Evolutionary conservation across 2,888 invertebrate species (phyloP).

Genomic region (Ceramica pisi): DNA sequence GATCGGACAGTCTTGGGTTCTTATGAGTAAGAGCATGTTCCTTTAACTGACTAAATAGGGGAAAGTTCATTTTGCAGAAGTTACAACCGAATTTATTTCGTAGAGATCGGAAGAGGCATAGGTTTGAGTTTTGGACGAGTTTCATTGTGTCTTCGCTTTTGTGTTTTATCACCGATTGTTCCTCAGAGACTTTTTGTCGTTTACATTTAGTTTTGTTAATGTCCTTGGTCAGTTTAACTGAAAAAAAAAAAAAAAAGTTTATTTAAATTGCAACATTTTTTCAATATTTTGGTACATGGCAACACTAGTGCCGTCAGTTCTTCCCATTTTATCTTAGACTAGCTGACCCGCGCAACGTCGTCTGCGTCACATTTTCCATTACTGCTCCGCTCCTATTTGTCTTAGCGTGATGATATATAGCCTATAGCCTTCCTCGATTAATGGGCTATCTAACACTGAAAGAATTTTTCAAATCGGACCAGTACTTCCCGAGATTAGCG

Average conservation of each 20-base stretch:
- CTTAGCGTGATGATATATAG: too few relatives aligned
- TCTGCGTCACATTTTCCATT: too few relatives aligned
- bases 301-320: conserved; percentile 1
- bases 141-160: conserved; percentile 74
- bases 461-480: too few relatives aligned
- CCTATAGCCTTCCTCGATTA: too few relatives aligned
- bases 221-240: conserved; percentile 27
- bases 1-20: conserved; percentile 61
- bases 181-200: conserved; percentile 8
- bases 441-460: too few relatives aligned
- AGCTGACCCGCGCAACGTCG: too few relatives aligned
- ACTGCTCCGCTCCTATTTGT: too few relatives aligned
- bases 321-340: too few relatives aligned
- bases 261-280: neutral
- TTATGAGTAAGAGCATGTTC: conserved; percentile 70
- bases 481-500: too few relatives aligned
- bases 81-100: conserved; percentile 76
- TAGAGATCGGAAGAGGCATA: conserved; percentile 76
- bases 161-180: conserved; percentile 29
- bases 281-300: neutral
- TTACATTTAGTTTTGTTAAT: neutral
- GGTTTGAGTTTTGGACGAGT: conserved; percentile 77
- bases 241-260: conserved; percentile 20
- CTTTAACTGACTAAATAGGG: conserved; percentile 69
- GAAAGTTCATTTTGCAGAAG: conserved; percentile 71